Evolutionary conservation across 1,140 invertebrate genomes (phyloP).

Genomic region (Tetranychus urticae): DNA sequence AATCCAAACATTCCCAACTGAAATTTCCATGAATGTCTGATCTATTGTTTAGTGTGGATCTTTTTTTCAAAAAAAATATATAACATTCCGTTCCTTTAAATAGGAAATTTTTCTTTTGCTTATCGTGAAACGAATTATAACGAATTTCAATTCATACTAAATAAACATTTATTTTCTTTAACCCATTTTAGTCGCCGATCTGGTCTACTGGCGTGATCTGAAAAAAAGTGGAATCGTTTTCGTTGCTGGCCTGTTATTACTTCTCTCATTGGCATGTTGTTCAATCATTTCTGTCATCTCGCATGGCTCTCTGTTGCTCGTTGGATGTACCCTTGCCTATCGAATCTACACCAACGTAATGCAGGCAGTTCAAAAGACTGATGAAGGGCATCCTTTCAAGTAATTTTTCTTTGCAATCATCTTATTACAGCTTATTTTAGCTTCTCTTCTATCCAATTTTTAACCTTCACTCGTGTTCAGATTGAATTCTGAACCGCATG

Average conservation of each 20-base stretch:
- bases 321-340: conserved; percentile 64
- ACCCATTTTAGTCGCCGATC: conserved; percentile 47
- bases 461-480: background rate
- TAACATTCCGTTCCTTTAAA: no score
- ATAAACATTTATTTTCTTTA: no score
- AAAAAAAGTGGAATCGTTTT: conserved; percentile 79
- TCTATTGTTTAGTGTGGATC: no score
- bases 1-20: no score
- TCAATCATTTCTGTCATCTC: conserved; percentile 85
- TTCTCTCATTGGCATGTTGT: conserved; percentile 74
- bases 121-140: no score
- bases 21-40: no score
- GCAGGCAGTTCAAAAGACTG: conserved; percentile 85
- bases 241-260: conserved; percentile 52
- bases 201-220: conserved; percentile 89
- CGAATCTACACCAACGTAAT: conserved; percentile 86
- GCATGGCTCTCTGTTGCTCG: conserved; percentile 56
- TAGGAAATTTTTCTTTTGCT: no score
- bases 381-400: conserved; percentile 93
- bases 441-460: background rate
- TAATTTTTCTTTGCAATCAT: conserved; percentile 25
- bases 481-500: background rate
- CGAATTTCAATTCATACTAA: no score
- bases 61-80: no score
- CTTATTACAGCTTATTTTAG: background rate